phyloP scores from a whole-genome alignment of 1,140 invertebrate genomes.

The Drosophila bocqueti region DNA sequence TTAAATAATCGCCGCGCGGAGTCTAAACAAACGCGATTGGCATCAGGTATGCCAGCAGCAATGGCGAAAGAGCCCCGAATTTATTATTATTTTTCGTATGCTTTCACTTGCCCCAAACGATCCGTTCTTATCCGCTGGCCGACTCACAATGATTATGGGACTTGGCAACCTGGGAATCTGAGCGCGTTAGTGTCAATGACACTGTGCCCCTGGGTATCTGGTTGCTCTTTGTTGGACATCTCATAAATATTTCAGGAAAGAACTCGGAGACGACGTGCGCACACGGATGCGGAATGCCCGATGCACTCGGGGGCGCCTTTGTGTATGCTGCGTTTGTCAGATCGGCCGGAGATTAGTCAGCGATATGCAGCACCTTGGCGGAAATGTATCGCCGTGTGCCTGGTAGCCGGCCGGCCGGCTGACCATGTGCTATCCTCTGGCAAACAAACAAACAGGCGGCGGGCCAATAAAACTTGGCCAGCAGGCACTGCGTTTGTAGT shows the following conservation, averaged over 20 bases:
- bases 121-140: conserved; percentile 15
- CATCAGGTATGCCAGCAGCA: conserved; percentile 48
- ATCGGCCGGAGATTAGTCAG: conserved; percentile 4
- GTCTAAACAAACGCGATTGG: conserved; percentile 67
- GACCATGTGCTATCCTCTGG: conserved; percentile 51
- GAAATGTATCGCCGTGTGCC: conserved; percentile 6
- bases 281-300: conserved; percentile 19
- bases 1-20: conserved; percentile 55
- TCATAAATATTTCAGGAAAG: conserved; percentile 40
- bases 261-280: background rate
- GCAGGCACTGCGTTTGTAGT: conserved; percentile 23
- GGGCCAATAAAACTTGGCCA: conserved; percentile 26
- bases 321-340: conserved; percentile 38
- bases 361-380: conserved; percentile 18
- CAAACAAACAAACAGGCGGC: conserved; percentile 54
- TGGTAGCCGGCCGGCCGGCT: conserved; percentile 23
- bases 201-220: conserved; percentile 5
- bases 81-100: conserved; percentile 1
- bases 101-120: conserved; percentile 16
- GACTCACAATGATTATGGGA: conserved; percentile 9
- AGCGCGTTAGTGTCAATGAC: conserved; percentile 33
- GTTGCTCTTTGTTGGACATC: conserved; percentile 11
- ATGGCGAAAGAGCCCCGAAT: conserved; percentile 26
- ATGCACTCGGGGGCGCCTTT: conserved; percentile 26
- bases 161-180: background rate